Conservation (phyloP, 1,140 invertebrate genomes). For the Lysiphlebus fabarum region DNA sequence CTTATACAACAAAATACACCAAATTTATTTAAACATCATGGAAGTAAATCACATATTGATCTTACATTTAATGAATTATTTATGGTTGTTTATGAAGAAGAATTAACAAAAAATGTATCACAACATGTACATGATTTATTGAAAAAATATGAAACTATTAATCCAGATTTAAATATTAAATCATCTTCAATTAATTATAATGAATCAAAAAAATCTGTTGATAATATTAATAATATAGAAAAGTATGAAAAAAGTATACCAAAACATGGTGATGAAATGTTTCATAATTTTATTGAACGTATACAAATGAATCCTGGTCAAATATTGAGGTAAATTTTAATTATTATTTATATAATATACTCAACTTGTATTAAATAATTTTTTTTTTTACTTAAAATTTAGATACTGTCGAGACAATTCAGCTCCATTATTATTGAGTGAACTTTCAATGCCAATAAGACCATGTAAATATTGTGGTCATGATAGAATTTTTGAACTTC, state of each 20-base stretch:
- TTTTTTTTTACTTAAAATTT: conserved; percentile 34
- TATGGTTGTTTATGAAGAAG: conserved; percentile 59
- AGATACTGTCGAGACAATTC: conserved; percentile 69
- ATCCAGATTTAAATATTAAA: conserved; percentile 49
- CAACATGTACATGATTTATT: conserved; percentile 65
- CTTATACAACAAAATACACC: conserved; percentile 59
- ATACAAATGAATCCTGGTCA: conserved; percentile 77
- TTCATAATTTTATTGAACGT: conserved; percentile 73
- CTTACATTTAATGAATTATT: conserved; percentile 51
- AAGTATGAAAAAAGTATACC: conserved; percentile 76
- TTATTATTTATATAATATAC: conserved; percentile 6
- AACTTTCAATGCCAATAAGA: conserved; percentile 50
- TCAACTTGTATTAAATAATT: not conserved
- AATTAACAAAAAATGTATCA: conserved; percentile 39
- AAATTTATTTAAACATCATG: conserved; percentile 52
- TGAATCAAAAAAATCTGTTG: no score
- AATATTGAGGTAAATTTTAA: conserved; percentile 65
- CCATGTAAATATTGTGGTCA: conserved; percentile 70
- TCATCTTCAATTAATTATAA: no score
- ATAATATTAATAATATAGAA: no score
- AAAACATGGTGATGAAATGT: conserved; percentile 75
- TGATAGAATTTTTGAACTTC: conserved; percentile 73
- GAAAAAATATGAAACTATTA: conserved; percentile 61
- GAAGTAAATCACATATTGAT: conserved; percentile 32
- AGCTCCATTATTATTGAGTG: conserved; percentile 62